Evolutionary conservation across 2,797 vertebrate species (phyloP).

Genomic region (Acestrorhynchus altus): DNA sequence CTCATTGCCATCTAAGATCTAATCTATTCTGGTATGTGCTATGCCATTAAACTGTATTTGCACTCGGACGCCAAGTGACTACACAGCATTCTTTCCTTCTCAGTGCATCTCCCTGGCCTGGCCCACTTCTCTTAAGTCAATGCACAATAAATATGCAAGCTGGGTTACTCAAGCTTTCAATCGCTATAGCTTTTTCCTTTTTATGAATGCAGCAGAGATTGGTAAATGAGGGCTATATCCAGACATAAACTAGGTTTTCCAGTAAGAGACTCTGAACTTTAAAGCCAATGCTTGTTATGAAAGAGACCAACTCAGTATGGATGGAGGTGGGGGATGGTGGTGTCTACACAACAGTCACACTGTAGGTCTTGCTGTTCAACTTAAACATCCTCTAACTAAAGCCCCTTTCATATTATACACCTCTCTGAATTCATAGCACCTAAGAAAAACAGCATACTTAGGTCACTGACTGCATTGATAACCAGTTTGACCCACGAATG

Average conservation of each 20-base stretch:
- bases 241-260: neutral
- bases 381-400: too few relatives aligned
- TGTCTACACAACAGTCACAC: too few relatives aligned
- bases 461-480: neutral
- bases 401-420: too few relatives aligned
- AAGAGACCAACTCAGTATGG: too few relatives aligned
- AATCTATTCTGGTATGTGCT: constrained; percentile 52
- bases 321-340: too few relatives aligned
- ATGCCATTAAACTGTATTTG: constrained; percentile 29
- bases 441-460: neutral
- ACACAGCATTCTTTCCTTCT: constrained; percentile 25
- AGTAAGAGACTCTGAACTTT: too few relatives aligned
- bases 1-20: constrained; percentile 33
- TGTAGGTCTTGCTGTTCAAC: too few relatives aligned
- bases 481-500: neutral
- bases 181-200: neutral
- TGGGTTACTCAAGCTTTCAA: neutral
- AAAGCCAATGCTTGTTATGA: too few relatives aligned
- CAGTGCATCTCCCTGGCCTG: neutral
- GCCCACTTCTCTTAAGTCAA: neutral
- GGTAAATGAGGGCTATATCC: neutral
- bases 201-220: neutral
- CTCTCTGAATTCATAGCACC: too few relatives aligned
- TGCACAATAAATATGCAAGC: neutral
- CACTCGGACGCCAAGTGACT: constrained; percentile 30